Conservation (phyloP, 2,888 invertebrate species). For the Drosophila rubida region DNA sequence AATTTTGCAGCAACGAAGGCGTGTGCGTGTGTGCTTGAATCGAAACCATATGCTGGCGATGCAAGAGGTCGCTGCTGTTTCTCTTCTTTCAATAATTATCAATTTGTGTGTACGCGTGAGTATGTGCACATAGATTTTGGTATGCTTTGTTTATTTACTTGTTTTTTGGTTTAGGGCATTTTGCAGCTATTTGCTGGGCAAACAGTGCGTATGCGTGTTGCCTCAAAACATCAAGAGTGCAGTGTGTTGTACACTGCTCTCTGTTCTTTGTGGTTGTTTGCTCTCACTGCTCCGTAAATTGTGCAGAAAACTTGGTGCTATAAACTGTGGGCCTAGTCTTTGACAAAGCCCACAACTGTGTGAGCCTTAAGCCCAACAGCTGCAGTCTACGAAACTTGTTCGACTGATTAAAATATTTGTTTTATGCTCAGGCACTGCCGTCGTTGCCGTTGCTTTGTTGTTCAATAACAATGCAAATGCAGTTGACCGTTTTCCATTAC, state of each 20-base stretch:
- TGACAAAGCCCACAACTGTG: slow-evolving; percentile 13
- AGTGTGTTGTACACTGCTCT: background rate
- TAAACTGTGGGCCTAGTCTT: slow-evolving; percentile 39
- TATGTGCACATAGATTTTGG: slow-evolving; percentile 50
- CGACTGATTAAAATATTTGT: slow-evolving; percentile 61
- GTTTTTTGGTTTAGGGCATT: slow-evolving; percentile 73
- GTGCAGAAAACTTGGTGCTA: slow-evolving; percentile 45
- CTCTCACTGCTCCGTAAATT: slow-evolving; percentile 55
- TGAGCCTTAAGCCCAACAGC: slow-evolving; percentile 12
- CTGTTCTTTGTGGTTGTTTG: slow-evolving; percentile 40
- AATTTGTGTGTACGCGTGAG: slow-evolving; percentile 57
- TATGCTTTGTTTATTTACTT: slow-evolving; percentile 75
- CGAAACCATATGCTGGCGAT: slow-evolving; percentile 16
- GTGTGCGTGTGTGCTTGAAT: slow-evolving; percentile 18
- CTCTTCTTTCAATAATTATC: slow-evolving; percentile 71
- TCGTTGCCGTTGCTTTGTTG: slow-evolving; percentile 11
- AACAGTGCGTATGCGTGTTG: slow-evolving; percentile 74
- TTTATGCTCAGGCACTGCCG: slow-evolving; percentile 18
- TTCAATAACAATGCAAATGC: background rate
- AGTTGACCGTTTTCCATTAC: background rate
- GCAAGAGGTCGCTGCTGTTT: slow-evolving; percentile 50
- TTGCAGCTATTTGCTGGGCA: slow-evolving; percentile 58
- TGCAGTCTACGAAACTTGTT: slow-evolving; percentile 33
- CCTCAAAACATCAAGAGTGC: background rate
- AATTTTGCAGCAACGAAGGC: slow-evolving; percentile 26